A percentile compares a stretch with the other conserved stretches of the same genome.
These are phyloP conservation scores for Hydrolagus affinis DNA, from an alignment of 2,113 vertebrate species.

Conservation along the genomic window DNA sequence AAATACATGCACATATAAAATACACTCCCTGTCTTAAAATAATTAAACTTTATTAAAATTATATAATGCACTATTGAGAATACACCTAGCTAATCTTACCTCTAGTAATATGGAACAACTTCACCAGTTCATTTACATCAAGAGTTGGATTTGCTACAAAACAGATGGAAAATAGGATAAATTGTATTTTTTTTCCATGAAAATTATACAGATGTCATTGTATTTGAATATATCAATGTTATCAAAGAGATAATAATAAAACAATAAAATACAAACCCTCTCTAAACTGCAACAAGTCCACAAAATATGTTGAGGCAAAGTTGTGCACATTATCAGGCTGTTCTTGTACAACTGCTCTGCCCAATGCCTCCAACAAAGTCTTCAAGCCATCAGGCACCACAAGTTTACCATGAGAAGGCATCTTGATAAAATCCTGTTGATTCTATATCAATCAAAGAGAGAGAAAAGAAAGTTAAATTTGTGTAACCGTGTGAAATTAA, in stretches of 20 bases:
- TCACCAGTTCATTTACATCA: slow-evolving; percentile 51
- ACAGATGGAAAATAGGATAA: slow-evolving; percentile 33
- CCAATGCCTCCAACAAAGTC: slow-evolving; percentile 51
- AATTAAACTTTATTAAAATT: neutral
- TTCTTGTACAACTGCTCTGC: slow-evolving; percentile 46
- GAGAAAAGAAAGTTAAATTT: neutral
- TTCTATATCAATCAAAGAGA: neutral
- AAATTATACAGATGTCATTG: neutral
- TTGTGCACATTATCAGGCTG: slow-evolving; percentile 45
- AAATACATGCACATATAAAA: neutral
- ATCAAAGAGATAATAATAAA: neutral
- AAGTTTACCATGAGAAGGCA: slow-evolving; percentile 43
- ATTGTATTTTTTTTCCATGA: neutral
- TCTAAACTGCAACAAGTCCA: slow-evolving; percentile 48
- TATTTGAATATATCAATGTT: neutral
- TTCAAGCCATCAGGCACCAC: slow-evolving; percentile 48
- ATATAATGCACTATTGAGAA: neutral
- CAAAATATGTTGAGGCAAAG: slow-evolving; percentile 53
- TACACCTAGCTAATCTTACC: slow-evolving; percentile 40
- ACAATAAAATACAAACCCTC: slow-evolving; percentile 47
- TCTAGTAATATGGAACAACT: slow-evolving; percentile 43
- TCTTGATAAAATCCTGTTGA: slow-evolving; percentile 40
- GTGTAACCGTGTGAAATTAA: neutral
- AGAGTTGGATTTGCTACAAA: slow-evolving; percentile 44
- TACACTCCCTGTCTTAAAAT: neutral